A percentile compares a stretch with the other conserved stretches of the same genome.
Conservation (phyloP, 2,888 invertebrate species). For the Ochropleura plecta region DNA sequence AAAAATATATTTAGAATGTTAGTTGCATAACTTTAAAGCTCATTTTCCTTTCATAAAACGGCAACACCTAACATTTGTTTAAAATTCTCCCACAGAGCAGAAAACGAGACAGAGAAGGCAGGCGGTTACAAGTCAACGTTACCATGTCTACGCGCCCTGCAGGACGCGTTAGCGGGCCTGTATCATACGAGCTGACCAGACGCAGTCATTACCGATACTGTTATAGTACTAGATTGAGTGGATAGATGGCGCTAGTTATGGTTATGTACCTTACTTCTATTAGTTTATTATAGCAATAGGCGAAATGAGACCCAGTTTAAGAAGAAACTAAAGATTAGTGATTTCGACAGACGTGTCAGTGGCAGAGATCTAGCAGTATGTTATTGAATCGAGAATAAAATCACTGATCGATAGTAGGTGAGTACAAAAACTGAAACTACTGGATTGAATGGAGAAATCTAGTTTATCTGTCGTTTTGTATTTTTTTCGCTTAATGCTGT, state of each 20-base stretch:
- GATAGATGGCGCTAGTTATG: slow-evolving; percentile 52
- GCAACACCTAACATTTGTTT: neutral
- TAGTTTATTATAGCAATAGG: neutral
- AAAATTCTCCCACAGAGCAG: slow-evolving; percentile 85
- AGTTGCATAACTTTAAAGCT: too few relatives aligned
- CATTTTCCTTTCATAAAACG: too few relatives aligned
- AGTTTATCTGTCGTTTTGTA: too few relatives aligned
- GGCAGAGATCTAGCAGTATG: too few relatives aligned
- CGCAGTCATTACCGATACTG: slow-evolving; percentile 58
- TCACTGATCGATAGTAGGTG: too few relatives aligned
- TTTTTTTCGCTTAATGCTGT: too few relatives aligned
- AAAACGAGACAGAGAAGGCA: slow-evolving; percentile 94
- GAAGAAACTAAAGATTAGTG: neutral
- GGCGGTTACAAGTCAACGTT: slow-evolving; percentile 96
- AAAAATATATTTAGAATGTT: too few relatives aligned
- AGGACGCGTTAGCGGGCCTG: slow-evolving; percentile 96
- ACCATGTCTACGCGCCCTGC: slow-evolving; percentile 96
- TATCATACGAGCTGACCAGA: slow-evolving; percentile 89
- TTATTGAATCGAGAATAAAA: too few relatives aligned
- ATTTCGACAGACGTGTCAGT: too few relatives aligned
- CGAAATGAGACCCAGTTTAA: neutral
- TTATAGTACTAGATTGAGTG: slow-evolving; percentile 75
- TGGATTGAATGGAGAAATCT: too few relatives aligned
- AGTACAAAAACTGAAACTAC: too few relatives aligned
- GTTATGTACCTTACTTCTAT: neutral